Evolutionary conservation across 2,797 vertebrate species (phyloP).

Genomic region (Acestrorhynchus altus): DNA sequence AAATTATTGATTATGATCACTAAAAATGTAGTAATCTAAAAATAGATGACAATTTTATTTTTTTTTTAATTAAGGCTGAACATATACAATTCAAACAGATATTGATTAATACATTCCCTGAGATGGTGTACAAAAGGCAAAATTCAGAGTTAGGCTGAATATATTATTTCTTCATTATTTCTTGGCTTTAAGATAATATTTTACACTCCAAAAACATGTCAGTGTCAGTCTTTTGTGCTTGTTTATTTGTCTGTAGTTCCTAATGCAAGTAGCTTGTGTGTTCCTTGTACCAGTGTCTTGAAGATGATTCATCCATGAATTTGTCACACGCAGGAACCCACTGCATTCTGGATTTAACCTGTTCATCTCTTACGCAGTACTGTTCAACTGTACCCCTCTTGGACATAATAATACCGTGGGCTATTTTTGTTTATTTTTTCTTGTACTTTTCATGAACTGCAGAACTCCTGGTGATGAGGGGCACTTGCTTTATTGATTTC

Average conservation of each 20-base stretch:
- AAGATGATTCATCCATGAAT: neutral
- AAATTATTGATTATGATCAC: too few relatives aligned
- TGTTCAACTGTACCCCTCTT: neutral
- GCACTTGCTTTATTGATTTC: neutral
- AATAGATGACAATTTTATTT: too few relatives aligned
- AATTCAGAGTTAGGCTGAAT: too few relatives aligned
- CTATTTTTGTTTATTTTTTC: neutral
- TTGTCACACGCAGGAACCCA: neutral
- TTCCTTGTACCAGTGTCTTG: neutral
- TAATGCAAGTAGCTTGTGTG: neutral
- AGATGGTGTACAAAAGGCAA: too few relatives aligned
- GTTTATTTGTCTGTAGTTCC: too few relatives aligned
- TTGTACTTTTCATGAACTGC: too few relatives aligned
- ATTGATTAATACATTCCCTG: too few relatives aligned
- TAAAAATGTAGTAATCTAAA: too few relatives aligned
- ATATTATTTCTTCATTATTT: too few relatives aligned
- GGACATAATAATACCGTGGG: neutral
- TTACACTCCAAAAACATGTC: neutral
- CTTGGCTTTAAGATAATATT: too few relatives aligned
- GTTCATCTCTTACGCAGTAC: neutral
- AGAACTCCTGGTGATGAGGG: neutral
- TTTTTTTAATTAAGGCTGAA: too few relatives aligned
- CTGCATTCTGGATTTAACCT: neutral
- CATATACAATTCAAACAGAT: too few relatives aligned
- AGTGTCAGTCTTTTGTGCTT: neutral